A percentile compares a stretch with the other conserved stretches of the same genome.
Conservation (phyloP, 2,113 vertebrate species). For the Megaptera novaeangliae region DNA sequence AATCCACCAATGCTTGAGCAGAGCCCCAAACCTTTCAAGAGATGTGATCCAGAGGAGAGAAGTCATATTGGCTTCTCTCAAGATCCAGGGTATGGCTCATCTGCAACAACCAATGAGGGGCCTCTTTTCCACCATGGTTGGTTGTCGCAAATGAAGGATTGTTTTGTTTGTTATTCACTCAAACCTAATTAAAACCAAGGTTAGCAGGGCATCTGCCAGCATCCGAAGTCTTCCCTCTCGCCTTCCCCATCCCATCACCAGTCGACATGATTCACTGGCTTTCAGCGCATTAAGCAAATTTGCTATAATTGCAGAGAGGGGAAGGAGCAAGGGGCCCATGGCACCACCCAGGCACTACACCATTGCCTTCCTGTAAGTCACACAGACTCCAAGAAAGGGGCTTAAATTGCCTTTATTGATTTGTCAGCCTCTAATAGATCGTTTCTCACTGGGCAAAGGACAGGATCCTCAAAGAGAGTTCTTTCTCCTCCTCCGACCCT, state of each 20-base stretch:
- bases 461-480: conserved; percentile 31
- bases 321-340: conserved; percentile 48
- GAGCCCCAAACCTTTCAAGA: not conserved
- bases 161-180: conserved; percentile 69
- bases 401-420: conserved; percentile 70
- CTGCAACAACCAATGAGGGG: not conserved
- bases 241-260: conserved; percentile 22
- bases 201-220: conserved; percentile 68
- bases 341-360: conserved; percentile 45
- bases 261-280: conserved; percentile 57
- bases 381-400: conserved; percentile 57
- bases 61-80: not conserved
- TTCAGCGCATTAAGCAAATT: conserved; percentile 73
- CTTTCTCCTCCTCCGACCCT: conserved; percentile 20
- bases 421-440: conserved; percentile 57
- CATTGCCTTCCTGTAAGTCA: conserved; percentile 61
- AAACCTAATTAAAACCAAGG: conserved; percentile 73
- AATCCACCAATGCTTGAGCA: not conserved
- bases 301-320: conserved; percentile 61
- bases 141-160: conserved; percentile 56
- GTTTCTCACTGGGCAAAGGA: conserved; percentile 41
- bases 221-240: not conserved
- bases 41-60: not conserved
- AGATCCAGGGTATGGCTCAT: not conserved
- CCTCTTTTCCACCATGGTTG: not conserved